Conservation (phyloP, 2,888 invertebrate species). For the Cremastobaeus sp. region DNA sequence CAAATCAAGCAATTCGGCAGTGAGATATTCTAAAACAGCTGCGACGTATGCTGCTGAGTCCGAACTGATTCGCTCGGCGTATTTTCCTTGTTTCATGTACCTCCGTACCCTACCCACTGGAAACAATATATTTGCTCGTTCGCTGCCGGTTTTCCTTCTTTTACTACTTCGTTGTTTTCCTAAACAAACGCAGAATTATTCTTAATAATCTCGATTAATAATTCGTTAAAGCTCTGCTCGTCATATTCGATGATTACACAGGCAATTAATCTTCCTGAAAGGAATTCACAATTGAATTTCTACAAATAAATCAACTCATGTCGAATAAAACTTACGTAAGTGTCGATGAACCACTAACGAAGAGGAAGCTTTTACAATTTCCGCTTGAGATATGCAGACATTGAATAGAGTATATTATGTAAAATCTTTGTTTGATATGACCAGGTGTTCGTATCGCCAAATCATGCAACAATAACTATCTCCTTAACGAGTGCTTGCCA, state of each 20-base stretch:
- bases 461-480: too few species aligned
- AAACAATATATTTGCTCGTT: slow-evolving; percentile 3
- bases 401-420: slow-evolving; percentile 30
- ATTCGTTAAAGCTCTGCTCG: too few species aligned
- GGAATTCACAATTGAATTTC: slow-evolving; percentile 28
- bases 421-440: slow-evolving; percentile 42
- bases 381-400: slow-evolving; percentile 23
- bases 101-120: slow-evolving; percentile 9
- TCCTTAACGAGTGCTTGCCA: too few species aligned
- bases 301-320: slow-evolving; percentile 33
- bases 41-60: neutral
- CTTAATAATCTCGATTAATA: too few species aligned
- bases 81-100: slow-evolving; percentile 17
- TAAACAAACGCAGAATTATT: slow-evolving; percentile 8
- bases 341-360: slow-evolving; percentile 41
- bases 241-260: too few species aligned
- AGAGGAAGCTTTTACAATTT: slow-evolving; percentile 47
- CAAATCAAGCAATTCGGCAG: neutral
- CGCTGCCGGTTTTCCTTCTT: neutral
- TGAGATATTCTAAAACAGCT: slow-evolving; percentile 12
- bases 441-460: slow-evolving; percentile 32
- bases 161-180: neutral
- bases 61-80: slow-evolving; percentile 10
- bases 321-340: slow-evolving; percentile 27
- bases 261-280: slow-evolving; percentile 16